Evolutionary conservation across 2,888 invertebrate species (phyloP).

Genomic region (Marronus borbonicus): DNA sequence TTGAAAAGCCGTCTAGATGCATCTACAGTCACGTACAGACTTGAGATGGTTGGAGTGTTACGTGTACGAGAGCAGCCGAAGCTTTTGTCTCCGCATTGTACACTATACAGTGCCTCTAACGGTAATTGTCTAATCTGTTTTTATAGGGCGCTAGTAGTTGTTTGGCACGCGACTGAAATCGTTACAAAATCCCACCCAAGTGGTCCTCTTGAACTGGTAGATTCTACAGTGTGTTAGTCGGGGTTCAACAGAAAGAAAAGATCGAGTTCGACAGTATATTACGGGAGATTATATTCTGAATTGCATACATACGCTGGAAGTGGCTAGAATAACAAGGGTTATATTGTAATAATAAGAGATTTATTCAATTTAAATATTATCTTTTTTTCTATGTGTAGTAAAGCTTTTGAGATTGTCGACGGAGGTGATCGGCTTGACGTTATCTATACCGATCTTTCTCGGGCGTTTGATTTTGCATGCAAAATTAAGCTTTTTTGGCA

Average conservation of each 20-base stretch:
- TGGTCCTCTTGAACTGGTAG: neutral
- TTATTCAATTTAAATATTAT: neutral
- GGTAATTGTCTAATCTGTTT: slow-evolving; percentile 47
- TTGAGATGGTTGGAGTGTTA: slow-evolving; percentile 27
- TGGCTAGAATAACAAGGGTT: slow-evolving; percentile 16
- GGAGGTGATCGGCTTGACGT: too few relatives aligned
- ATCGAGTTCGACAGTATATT: slow-evolving; percentile 6
- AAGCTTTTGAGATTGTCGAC: too few relatives aligned
- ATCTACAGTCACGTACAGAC: slow-evolving; percentile 58
- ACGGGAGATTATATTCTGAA: slow-evolving; percentile 18
- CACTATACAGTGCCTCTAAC: neutral
- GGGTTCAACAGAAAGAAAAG: neutral
- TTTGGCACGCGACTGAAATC: slow-evolving; percentile 34
- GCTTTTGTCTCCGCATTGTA: slow-evolving; percentile 12
- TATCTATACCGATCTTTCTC: too few relatives aligned
- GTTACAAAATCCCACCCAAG: slow-evolving; percentile 15
- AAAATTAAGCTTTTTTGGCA: too few relatives aligned
- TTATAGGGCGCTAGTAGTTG: slow-evolving; percentile 29
- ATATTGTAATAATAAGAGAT: neutral
- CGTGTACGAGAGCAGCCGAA: slow-evolving; percentile 15
- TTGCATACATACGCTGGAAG: neutral
- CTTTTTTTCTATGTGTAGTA: too few relatives aligned
- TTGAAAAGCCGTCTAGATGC: slow-evolving; percentile 58
- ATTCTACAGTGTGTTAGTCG: neutral
- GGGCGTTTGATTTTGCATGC: too few relatives aligned